Base-by-base conservation (phyloP, 2,888 invertebrate species). In the Hartigia nigra region DNA sequence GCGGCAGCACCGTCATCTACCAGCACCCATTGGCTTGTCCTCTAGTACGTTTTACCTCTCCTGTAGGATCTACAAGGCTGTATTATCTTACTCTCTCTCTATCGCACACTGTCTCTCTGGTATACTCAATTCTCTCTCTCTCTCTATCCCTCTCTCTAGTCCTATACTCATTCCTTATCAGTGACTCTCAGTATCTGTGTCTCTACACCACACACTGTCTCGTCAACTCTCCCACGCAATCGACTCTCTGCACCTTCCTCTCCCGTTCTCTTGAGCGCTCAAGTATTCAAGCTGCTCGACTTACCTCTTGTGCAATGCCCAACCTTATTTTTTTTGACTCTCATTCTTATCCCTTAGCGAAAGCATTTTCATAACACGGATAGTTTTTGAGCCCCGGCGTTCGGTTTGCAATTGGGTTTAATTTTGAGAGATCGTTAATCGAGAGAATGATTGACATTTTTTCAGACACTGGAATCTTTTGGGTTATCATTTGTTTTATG, bases 271-370 rank as follows among this genome's bases (percentile, higher is more conserved):
- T 84, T 81, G 81, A 85, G 81, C 81, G 81, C 76, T 82, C 82
- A 76, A 81, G 81, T 79, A 79, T 82, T 84, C 83, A 81, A 84
- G 83, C 78, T 84, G 83, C 85, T 81, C 81, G 78, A 78, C 84
- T 81, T 81, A 77, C 82, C 77, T 78, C 77, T 79, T 74, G 78
- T 74, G 23, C 39, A 55, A 55, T 55, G 39, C 23, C 39, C 39
- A 23, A 55, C 39, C 39, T 55, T 55, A 55, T 55, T 23, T 23
- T 39, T 55, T 23, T 23, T 39, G 14, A 39, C 23, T 39, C 23
- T 55, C 39, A 55, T 55, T 23, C 39, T 55, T 23, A 55, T 55
- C 39, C 39, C 39, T 55, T 55, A 55, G 39, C 14, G 39, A 23
- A 55, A 55, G 39, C 23, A 55, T 55, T 55, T 55, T 55, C 23